Base-by-base conservation (phyloP, 1,140 invertebrate species). In the Philotrypesis tridentata region DNA sequence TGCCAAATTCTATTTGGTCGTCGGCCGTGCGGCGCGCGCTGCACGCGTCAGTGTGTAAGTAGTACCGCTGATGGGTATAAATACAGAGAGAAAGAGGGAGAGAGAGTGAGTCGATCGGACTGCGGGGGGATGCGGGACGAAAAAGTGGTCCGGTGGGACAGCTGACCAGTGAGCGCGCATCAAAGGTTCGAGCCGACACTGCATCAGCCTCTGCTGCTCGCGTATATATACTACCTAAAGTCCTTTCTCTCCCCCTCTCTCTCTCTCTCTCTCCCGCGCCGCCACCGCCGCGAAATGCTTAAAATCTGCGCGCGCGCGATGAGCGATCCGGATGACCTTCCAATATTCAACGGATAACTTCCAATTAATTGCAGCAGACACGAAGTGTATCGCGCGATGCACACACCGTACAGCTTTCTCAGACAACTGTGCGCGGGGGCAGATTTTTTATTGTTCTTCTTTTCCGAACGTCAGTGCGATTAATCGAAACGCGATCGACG, bases 291-390 rank as follows among this genome's bases (percentile, higher is more conserved):
- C 37, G 9, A 55, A 7, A 5, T 17, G 48, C 33, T 21, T 55
- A 3, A 5, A 55, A n/a, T 55, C 73, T 11, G 12, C 84, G 83
- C 84, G 74, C 89, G 88, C n/a, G n/a, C n/a, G n/a, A 87, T 86
- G 88, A n/a, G 79, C 81, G 17, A 43, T 40, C 68, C 43, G 5
- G 17, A 6, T 82, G 79, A 84, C 82, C 83, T 79, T 77, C 82
- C 85, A 87, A 90, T 90, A 90, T 82, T 68, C 79, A 60, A 55
- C 73, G 82, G 87, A 89, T 87, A 87, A 90, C 90, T 89, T 87
- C 86, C 90, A 90, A 90, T 90, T 90, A 89, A 90, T 90, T 85
- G 84, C 80, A 74, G 25, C 71, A 55, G 29, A 43, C 55, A 71
- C 72, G n/a, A n/a, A n/a, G n/a, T n/a, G n/a, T n/a, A n/a, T n/a